phyloP scores from a whole-genome alignment of 2,888 invertebrate genomes.

The Fragum fragum region DNA sequence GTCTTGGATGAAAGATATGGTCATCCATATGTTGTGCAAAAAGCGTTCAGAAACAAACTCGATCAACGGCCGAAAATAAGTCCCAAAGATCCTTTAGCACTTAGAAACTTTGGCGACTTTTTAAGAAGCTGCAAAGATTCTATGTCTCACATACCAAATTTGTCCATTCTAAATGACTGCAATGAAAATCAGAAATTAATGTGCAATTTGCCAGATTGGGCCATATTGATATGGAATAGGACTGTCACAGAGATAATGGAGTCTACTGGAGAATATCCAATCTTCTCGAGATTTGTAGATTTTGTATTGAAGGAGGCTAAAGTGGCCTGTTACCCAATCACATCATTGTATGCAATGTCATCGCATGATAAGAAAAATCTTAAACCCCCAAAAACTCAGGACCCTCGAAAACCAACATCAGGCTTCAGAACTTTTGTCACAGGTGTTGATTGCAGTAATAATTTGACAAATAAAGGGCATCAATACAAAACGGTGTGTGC shows the following conservation, averaged over 20 bases:
- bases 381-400: no score
- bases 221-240: conserved; percentile 47
- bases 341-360: conserved; percentile 30
- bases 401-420: no score
- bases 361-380: no score
- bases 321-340: conserved; percentile 34
- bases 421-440: background rate
- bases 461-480: background rate
- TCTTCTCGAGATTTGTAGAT: background rate
- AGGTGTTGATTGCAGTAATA: background rate
- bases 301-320: conserved; percentile 35
- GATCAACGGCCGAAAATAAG: no score
- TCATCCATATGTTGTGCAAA: no score
- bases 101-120: conserved; percentile 25
- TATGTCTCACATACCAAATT: background rate
- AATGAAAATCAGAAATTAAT: conserved; percentile 37
- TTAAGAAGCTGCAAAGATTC: conserved; percentile 24
- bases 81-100: no score
- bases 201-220: conserved; percentile 40
- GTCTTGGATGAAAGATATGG: no score
- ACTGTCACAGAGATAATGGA: conserved; percentile 4
- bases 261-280: conserved; percentile 6
- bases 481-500: background rate
- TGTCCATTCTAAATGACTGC: conserved; percentile 30
- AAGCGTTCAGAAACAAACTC: no score